phyloP scores from a whole-genome alignment of 2,113 vertebrate genomes.

The Cebus imitator region DNA sequence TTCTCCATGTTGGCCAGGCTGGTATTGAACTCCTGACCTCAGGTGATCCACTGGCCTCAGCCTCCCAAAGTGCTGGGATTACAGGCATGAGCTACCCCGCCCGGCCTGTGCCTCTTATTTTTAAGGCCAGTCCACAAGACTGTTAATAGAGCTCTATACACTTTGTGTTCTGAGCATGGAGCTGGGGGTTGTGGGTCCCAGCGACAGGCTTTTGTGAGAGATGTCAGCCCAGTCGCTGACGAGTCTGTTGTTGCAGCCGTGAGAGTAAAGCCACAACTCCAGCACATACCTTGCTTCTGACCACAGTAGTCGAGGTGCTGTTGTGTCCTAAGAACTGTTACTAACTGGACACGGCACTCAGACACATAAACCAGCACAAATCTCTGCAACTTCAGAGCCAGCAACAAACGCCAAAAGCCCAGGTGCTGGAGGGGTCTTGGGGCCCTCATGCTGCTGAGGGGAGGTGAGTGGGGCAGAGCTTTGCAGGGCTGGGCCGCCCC shows the following conservation, averaged over 20 bases:
- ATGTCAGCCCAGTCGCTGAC: too few species aligned
- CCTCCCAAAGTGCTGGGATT: too few species aligned
- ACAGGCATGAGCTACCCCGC: too few species aligned
- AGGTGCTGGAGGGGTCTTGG: background rate
- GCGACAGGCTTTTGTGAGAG: background rate
- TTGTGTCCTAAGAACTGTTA: background rate
- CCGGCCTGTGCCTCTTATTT: background rate
- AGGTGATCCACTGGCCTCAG: too few species aligned
- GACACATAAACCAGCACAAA: background rate
- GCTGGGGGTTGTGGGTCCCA: background rate
- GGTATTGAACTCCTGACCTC: too few species aligned
- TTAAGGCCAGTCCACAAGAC: background rate
- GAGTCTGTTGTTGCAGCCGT: background rate
- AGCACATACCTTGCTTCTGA: background rate
- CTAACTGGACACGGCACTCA: background rate
- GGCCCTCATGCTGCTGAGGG: too few species aligned
- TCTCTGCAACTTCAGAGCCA: background rate
- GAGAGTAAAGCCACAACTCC: background rate
- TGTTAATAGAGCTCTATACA: background rate
- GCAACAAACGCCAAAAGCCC: background rate
- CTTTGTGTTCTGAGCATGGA: background rate
- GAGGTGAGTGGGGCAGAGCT: too few species aligned
- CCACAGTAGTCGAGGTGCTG: background rate
- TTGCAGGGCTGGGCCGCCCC: background rate
- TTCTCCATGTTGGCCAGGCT: too few species aligned